Base-by-base conservation (phyloP, 2,888 invertebrate species). In the Cephus rjabovi region DNA sequence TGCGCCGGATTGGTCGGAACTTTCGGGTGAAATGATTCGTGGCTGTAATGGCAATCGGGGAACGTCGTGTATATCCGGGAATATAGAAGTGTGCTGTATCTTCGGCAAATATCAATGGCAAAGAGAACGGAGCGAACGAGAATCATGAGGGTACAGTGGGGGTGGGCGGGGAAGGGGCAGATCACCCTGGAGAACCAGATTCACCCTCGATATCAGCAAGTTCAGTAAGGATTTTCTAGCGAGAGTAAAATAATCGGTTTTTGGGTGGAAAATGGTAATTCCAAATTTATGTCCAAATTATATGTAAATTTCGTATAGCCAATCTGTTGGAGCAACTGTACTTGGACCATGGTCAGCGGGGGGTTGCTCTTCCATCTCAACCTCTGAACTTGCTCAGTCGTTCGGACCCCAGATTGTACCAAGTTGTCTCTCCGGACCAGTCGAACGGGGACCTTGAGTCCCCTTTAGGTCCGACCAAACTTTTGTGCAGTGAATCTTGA, bases 161-260 rank as follows among this genome's bases (percentile, higher is more conserved):
- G 40, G 37, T 1, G 15, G 37, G 4, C 1, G 37, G 37, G 35
- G 3, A 11, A 3, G 11, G 34, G 34, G 11, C 34, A 34, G 12
- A 12, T 15, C 12, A 37, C 37, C 37, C 1, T 37, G 15, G 12
- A 15, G 15, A 37, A 89, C 85, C 83, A 83, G 86, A 87, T 87
- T 84, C 83, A 81, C 77, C 81, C 79, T 81, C 83, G 83, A 82
- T 87, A 87, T 84, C 85, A 79, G 77, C 75, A 81, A 82, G 82
- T 83, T 84, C 81, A 1, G 23, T 56, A 23, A 56, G 56, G 23
- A 15, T 56, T 23, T 23, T 56, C 6, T 2, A 9, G 9, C 6
- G 23, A 23, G 11, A 23, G 0, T 30, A 11, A 30, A 71, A 2
- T 6, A 11, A 30, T 30, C 3, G 71, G 11, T 70, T 33, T 4